Evolutionary conservation across 2,113 vertebrate genomes (phyloP), one percentile per base, ranked within the genome.

Genomic region (Ochotona princeps): DNA sequence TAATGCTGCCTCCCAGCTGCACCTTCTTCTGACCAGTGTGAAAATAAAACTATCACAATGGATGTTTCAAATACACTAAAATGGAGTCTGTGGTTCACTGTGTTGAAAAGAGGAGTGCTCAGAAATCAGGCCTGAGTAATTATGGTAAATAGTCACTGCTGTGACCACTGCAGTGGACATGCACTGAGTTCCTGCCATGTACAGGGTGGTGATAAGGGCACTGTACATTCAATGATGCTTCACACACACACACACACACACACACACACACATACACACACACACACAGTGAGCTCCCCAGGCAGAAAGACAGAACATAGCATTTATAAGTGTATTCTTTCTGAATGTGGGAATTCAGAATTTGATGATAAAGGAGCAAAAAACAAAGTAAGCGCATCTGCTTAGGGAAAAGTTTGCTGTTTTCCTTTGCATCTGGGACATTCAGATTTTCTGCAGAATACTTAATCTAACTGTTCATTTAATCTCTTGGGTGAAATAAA

Each of bases 401-500:
- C 57, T 70, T 51, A 35, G 63, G 66, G 83, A 90, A 7, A 7
- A n/a, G 60, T 44, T 28, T 0, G 2, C 60, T 44, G 35, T 38
- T 87, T 89, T 61, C 60, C 61, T 80, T 47, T 90, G 87, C 69
- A 92, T 88, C 70, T 88, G 47, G 51, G 92, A 26, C 28, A 13
- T 57, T 90, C 74, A 26, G 70, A 25, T 94, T 92, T 93, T 78
- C 93, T 80, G 30, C 21, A 63, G 92, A 95, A 87, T 66, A 84
- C 78, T 90, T 83, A 87, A 90, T 76, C 79, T 93, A 88, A 97
- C 90, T 90, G 85, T 95, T 89, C 1, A 0, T 87, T 96, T 94
- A 96, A 95, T 96, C 95, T 95, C 96, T n/a, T 73, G 94, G 92
- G 97, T 90, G 32, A 97, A 89, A 94, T 97, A 95, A 96, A 95